Evolutionary conservation across 2,113 vertebrate genomes (phyloP).

Genomic region (Salvator merianae): DNA sequence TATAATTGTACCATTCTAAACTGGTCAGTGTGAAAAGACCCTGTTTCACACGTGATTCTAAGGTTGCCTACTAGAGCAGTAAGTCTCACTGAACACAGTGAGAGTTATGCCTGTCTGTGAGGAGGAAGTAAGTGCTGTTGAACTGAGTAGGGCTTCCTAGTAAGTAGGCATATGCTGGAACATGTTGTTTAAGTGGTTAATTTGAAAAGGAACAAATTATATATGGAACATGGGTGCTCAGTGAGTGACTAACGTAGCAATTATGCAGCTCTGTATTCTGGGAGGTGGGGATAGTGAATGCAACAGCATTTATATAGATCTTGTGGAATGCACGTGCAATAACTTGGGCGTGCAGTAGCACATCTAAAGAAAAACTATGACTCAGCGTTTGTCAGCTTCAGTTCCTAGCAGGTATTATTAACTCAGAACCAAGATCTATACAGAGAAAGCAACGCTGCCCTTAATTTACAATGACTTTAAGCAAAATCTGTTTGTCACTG

Average conservation of each 20-base stretch:
- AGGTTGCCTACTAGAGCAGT: background rate
- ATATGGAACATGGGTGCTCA: background rate
- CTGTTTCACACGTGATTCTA: no score
- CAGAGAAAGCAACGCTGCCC: background rate
- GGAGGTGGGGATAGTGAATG: background rate
- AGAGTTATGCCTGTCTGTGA: background rate
- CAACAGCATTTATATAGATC: background rate
- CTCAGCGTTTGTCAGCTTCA: background rate
- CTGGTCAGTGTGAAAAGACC: no score
- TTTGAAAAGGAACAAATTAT: background rate
- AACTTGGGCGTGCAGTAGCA: background rate
- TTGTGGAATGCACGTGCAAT: background rate
- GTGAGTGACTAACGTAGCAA: background rate
- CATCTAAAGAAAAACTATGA: slow-evolving; percentile 10
- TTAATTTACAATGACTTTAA: background rate
- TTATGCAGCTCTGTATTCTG: background rate
- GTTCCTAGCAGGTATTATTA: background rate
- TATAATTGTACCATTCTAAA: no score
- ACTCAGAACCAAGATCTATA: background rate
- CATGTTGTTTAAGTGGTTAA: background rate
- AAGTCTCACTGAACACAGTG: background rate
- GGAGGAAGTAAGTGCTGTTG: background rate
- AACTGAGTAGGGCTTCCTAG: background rate
- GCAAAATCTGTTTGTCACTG: fast-evolving
- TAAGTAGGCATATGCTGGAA: background rate